Percentiles rank a stretch among this genome's conserved stretches.
These are phyloP conservation scores for Nerophis lumbriciformis DNA, from an alignment of 2,113 vertebrate species.

Conservation along the genomic window DNA sequence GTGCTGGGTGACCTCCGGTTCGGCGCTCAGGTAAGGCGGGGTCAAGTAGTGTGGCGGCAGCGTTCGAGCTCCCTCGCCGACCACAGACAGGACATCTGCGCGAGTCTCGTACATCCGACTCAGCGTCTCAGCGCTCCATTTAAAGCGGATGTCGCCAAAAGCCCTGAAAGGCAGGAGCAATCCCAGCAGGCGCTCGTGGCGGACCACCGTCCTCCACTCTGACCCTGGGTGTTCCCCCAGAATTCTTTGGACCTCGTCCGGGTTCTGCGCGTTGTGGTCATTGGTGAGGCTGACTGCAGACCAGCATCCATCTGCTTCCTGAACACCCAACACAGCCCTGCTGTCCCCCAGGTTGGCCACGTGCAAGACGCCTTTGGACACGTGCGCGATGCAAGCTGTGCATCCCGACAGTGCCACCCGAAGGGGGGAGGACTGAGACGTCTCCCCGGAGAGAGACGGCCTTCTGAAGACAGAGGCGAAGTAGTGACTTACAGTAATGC, in stretches of 20 bases:
- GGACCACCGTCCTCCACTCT: constrained; percentile 49
- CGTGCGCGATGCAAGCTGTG: constrained; percentile 55
- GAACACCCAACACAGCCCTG: constrained; percentile 58
- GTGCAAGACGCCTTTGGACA: constrained; percentile 44
- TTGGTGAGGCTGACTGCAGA: constrained; percentile 48
- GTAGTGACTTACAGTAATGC: neutral
- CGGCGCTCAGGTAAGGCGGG: constrained; percentile 60
- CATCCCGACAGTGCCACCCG: constrained; percentile 59
- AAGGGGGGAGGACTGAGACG: constrained; percentile 43
- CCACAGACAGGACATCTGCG: constrained; percentile 21
- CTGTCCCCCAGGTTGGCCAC: constrained; percentile 65
- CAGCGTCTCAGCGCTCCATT: constrained; percentile 62
- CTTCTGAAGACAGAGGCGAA: constrained; percentile 23
- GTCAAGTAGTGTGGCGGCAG: constrained; percentile 48
- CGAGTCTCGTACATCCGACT: constrained; percentile 41
- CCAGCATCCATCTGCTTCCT: constrained; percentile 45
- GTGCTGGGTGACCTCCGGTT: constrained; percentile 54
- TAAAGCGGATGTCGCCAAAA: constrained; percentile 63
- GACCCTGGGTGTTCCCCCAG: constrained; percentile 49
- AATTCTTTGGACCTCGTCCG: constrained; percentile 54
- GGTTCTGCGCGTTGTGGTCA: constrained; percentile 66
- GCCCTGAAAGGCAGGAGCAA: constrained; percentile 65
- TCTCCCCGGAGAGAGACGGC: constrained; percentile 24
- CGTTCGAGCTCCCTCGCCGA: constrained; percentile 13
- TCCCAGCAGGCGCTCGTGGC: constrained; percentile 58